phyloP scores from a whole-genome alignment of 2,113 vertebrate species.

The Felis catus region DNA sequence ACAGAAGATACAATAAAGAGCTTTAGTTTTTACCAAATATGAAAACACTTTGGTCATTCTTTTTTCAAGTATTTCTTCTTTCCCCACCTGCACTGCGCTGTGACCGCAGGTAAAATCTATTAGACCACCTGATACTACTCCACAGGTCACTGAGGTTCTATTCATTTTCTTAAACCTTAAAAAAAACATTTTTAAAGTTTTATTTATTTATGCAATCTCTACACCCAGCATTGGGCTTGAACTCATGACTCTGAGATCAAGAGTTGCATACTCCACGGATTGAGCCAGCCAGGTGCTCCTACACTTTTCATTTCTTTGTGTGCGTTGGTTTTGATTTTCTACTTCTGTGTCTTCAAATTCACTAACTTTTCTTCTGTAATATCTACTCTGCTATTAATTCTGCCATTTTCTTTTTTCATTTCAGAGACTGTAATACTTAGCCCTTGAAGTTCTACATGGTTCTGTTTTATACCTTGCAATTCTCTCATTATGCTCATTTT shows the following conservation, averaged over 20 bases:
- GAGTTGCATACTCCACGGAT: not conserved
- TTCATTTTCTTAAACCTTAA: not conserved
- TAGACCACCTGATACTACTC: too few relatives aligned
- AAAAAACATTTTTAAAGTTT: not conserved
- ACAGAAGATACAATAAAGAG: not conserved
- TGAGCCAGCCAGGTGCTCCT: not conserved
- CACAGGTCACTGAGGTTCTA: not conserved
- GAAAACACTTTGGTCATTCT: not conserved
- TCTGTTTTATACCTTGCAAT: not conserved
- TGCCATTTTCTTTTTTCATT: not conserved
- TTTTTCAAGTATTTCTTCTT: not conserved
- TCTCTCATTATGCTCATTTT: not conserved
- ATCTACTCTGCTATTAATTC: not conserved
- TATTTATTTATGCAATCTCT: not conserved
- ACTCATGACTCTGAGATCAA: not conserved
- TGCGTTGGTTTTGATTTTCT: not conserved
- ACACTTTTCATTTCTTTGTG: not conserved
- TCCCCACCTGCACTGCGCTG: too few relatives aligned
- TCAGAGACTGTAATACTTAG: not conserved
- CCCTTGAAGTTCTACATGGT: too few relatives aligned
- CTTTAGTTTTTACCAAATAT: not conserved
- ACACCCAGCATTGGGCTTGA: not conserved
- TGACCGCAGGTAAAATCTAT: not conserved
- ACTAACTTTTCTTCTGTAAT: not conserved
- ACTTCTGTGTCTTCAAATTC: not conserved